Percentiles rank a stretch among this genome's conserved stretches.
Evolutionary conservation across 2,113 vertebrate genomes (phyloP).

Genomic region (Notarius lentiginosus): DNA sequence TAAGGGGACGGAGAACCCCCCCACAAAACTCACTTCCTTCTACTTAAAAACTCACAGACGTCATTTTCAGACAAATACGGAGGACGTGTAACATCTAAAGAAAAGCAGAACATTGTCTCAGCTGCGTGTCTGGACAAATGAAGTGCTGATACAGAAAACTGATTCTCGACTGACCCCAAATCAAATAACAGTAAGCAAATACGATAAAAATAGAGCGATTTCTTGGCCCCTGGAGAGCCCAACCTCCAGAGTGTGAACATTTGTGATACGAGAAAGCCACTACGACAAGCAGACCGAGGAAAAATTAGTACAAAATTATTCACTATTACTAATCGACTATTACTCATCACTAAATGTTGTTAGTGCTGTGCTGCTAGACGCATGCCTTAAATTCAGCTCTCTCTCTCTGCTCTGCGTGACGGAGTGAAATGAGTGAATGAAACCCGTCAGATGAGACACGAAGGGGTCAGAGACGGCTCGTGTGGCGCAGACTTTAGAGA

Average conservation of each 20-base stretch:
- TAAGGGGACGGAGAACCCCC: not conserved
- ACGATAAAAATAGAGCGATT: not conserved
- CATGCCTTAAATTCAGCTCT: not conserved
- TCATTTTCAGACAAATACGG: not conserved
- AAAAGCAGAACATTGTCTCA: not conserved
- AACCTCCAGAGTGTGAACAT: slow-evolving; percentile 65
- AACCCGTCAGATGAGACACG: not conserved
- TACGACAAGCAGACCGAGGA: not conserved
- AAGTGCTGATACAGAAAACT: not conserved
- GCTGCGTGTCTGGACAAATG: not conserved
- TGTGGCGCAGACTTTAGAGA: slow-evolving; percentile 28
- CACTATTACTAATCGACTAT: slow-evolving; percentile 21
- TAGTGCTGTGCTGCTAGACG: not conserved
- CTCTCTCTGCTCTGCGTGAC: not conserved
- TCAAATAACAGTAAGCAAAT: not conserved
- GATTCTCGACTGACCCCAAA: slow-evolving; percentile 3
- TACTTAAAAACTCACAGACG: not conserved
- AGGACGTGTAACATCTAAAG: not conserved
- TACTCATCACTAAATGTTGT: not conserved
- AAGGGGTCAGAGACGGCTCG: not conserved
- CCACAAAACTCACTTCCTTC: slow-evolving; percentile 33
- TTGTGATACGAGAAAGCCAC: slow-evolving; percentile 43
- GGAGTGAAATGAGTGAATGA: not conserved
- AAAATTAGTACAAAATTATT: not conserved
- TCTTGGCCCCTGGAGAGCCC: slow-evolving; percentile 66